A percentile compares a stretch with the other conserved stretches of the same genome.
Evolutionary conservation across 2,113 vertebrate genomes (phyloP).

Genomic region (Xiphophorus couchianus): DNA sequence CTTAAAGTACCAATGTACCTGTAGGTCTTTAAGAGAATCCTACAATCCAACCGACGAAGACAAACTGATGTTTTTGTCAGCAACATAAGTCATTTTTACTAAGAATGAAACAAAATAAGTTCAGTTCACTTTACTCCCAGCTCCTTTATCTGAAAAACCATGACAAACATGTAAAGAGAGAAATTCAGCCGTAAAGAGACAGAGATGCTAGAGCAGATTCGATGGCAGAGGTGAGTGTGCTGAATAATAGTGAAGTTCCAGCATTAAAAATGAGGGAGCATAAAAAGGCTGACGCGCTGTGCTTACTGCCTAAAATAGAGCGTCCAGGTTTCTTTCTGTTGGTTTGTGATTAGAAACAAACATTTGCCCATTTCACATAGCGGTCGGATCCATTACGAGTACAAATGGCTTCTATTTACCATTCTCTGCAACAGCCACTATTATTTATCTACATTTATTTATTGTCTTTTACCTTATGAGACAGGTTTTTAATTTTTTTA

Average conservation of each 20-base stretch:
- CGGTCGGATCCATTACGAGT: background rate
- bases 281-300: background rate
- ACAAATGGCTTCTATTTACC: background rate
- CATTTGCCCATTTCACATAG: too few species aligned
- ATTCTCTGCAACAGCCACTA: background rate
- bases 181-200: background rate
- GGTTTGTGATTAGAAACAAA: background rate
- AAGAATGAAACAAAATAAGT: background rate
- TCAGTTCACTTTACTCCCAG: background rate
- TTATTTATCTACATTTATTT: background rate
- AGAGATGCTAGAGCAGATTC: background rate
- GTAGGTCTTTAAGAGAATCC: too few species aligned
- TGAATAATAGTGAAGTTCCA: background rate
- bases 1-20: too few species aligned
- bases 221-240: background rate
- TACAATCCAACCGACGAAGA: too few species aligned
- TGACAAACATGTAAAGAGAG: background rate
- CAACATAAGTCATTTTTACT: too few species aligned
- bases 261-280: background rate
- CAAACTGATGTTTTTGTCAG: too few species aligned
- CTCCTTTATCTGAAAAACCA: background rate
- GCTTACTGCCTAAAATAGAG: background rate
- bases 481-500: background rate
- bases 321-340: background rate
- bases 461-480: background rate